These are phyloP conservation scores for Mimas tiliae DNA, from an alignment of 2,888 invertebrate genomes.

Conservation along the genomic window DNA sequence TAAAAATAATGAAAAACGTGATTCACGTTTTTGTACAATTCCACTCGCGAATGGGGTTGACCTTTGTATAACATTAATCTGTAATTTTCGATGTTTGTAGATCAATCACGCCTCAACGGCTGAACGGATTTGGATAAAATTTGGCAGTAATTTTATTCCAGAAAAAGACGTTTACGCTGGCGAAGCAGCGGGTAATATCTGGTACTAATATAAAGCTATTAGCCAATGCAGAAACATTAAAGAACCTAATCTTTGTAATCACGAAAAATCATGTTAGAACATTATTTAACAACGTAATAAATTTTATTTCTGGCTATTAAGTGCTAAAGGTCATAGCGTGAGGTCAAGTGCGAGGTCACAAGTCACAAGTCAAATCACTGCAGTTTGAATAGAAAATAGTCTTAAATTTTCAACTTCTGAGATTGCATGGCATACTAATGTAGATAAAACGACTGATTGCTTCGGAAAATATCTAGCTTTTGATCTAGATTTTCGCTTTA, in stretches of 20 bases:
- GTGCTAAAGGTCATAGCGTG: background rate
- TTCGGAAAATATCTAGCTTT: background rate
- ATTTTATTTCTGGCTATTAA: conserved; percentile 16
- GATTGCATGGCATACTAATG: conserved; percentile 19
- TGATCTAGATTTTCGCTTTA: background rate
- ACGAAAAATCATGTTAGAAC: conserved; percentile 22
- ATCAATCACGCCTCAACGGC: too few relatives aligned
- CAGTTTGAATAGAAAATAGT: conserved; percentile 2
- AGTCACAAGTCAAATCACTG: conserved; percentile 17
- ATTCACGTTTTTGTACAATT: too few relatives aligned
- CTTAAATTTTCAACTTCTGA: background rate
- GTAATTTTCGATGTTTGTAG: too few relatives aligned
- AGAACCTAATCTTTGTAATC: background rate
- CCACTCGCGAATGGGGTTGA: too few relatives aligned
- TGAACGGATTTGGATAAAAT: too few relatives aligned
- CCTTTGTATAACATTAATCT: too few relatives aligned
- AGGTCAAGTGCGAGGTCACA: conserved; percentile 14
- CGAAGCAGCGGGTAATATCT: too few relatives aligned
- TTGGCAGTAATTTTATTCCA: too few relatives aligned
- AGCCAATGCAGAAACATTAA: conserved; percentile 7
- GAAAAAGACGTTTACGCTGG: too few relatives aligned
- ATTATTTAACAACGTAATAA: conserved; percentile 17
- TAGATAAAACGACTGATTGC: background rate
- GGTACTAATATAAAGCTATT: background rate
- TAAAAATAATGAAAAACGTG: too few relatives aligned